These are phyloP conservation scores for Pandemis heparana DNA, from an alignment of 2,888 invertebrate genomes.

Conservation along the genomic window DNA sequence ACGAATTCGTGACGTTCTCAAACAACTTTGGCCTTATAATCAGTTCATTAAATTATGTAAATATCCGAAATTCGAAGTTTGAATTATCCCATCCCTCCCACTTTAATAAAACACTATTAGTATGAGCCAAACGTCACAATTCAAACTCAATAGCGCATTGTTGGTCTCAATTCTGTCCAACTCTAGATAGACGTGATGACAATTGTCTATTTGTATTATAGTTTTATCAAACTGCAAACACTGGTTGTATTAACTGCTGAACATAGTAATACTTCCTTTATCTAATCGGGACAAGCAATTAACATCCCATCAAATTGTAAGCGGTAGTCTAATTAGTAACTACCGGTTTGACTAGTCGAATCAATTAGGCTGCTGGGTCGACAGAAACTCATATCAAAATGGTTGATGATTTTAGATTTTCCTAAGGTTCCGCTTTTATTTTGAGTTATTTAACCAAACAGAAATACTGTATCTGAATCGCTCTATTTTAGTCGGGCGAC, in stretches of 20 bases:
- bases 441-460: not conserved
- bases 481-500: not conserved
- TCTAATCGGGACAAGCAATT: conserved; percentile 1
- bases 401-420: not conserved
- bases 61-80: too few relatives aligned
- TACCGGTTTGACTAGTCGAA: not conserved
- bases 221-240: conserved; percentile 7
- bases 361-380: not conserved
- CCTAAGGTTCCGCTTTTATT: not conserved
- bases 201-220: not conserved
- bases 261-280: not conserved
- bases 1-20: too few relatives aligned
- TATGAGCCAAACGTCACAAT: too few relatives aligned
- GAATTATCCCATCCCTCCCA: too few relatives aligned
- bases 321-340: not conserved
- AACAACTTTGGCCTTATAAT: too few relatives aligned
- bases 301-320: not conserved
- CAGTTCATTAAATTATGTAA: too few relatives aligned
- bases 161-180: too few relatives aligned
- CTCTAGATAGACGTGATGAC: not conserved
- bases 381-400: not conserved
- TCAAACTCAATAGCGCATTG: too few relatives aligned
- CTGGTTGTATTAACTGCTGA: not conserved
- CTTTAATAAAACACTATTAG: too few relatives aligned
- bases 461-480: too few relatives aligned